Conservation (phyloP, 2,888 invertebrate species). For the Torymus aiolomorphi region DNA sequence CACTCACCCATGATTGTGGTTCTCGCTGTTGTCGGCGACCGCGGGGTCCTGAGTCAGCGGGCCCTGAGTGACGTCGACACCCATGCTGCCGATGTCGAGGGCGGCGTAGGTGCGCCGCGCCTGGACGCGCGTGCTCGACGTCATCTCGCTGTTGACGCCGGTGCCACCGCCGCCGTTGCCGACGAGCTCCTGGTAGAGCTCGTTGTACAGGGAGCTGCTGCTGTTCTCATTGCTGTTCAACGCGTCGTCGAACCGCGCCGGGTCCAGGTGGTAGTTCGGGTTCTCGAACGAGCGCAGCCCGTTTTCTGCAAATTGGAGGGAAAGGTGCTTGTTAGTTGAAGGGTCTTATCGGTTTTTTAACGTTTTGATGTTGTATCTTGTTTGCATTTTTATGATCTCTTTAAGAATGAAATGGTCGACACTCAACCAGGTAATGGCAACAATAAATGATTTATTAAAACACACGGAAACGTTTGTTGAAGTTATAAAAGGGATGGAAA, state of each 20-base stretch:
- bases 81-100: slow-evolving; percentile 83
- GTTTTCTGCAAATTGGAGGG: slow-evolving; percentile 83
- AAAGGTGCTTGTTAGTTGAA: too few relatives aligned
- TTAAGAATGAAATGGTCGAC: too few relatives aligned
- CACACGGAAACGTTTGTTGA: too few relatives aligned
- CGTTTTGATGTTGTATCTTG: too few relatives aligned
- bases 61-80: slow-evolving; percentile 81
- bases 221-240: slow-evolving; percentile 81
- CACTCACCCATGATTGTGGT: slow-evolving; percentile 78
- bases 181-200: slow-evolving; percentile 81
- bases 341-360: too few relatives aligned
- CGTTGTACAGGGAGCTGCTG: slow-evolving; percentile 81
- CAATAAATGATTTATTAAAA: too few relatives aligned
- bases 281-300: slow-evolving; percentile 94
- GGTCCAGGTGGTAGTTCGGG: slow-evolving; percentile 91
- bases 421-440: too few relatives aligned
- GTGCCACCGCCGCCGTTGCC: slow-evolving; percentile 76
- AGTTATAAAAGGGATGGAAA: background rate
- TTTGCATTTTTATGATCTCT: too few relatives aligned
- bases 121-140: slow-evolving; percentile 74
- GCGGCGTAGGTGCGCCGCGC: slow-evolving; percentile 81
- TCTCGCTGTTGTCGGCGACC: slow-evolving; percentile 74
- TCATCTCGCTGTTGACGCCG: slow-evolving; percentile 78
- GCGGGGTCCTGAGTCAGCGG: slow-evolving; percentile 77
- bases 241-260: slow-evolving; percentile 86